Evolutionary conservation across 2,797 vertebrate genomes (phyloP).

Genomic region (Cirrhinus molitorella): DNA sequence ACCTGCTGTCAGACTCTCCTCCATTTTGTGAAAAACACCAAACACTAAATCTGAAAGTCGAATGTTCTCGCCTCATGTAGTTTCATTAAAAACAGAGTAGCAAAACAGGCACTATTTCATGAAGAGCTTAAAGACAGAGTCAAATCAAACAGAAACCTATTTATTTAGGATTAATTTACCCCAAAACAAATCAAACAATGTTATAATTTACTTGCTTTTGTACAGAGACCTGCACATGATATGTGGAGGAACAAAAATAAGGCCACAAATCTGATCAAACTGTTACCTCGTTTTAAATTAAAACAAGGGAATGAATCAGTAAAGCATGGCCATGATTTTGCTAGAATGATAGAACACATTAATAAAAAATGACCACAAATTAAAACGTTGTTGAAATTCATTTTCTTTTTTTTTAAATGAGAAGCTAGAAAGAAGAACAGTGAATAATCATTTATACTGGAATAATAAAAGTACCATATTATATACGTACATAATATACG

Average conservation of each 20-base stretch:
- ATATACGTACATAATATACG: too few relatives aligned
- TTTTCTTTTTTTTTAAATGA: too few relatives aligned
- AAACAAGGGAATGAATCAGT: neutral
- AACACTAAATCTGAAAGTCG: constrained; percentile 8
- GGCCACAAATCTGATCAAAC: neutral
- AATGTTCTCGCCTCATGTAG: neutral
- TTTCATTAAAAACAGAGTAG: neutral
- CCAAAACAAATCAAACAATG: neutral
- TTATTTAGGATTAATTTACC: neutral
- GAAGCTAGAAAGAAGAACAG: too few relatives aligned
- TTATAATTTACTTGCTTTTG: neutral
- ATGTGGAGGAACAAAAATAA: neutral
- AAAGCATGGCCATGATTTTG: neutral
- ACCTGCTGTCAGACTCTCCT: constrained; percentile 66
- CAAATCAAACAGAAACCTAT: neutral
- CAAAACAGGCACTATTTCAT: neutral
- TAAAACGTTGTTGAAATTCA: neutral
- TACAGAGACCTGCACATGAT: neutral
- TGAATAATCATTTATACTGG: too few relatives aligned
- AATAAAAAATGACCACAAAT: neutral
- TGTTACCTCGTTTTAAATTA: neutral
- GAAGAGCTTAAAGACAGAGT: neutral
- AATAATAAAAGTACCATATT: too few relatives aligned
- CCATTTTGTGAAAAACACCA: constrained; percentile 27
- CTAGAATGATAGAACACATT: neutral